Conservation (phyloP, 2,113 vertebrate species). For the Ascaphus truei region DNA sequence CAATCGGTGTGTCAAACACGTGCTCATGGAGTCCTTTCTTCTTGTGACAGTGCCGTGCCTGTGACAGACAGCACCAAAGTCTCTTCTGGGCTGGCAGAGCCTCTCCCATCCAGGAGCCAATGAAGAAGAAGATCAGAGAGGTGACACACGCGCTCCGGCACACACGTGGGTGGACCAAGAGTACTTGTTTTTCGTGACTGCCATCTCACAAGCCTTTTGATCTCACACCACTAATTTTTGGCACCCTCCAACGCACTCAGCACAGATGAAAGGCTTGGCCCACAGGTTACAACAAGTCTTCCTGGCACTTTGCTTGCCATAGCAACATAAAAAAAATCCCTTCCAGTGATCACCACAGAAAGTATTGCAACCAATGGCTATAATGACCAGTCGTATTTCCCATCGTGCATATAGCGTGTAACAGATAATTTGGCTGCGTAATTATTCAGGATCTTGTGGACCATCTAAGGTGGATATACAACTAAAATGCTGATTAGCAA, state of each 20-base stretch:
- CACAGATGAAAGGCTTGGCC: constrained; percentile 17
- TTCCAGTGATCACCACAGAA: neutral
- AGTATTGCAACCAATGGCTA: neutral
- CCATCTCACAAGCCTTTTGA: constrained; percentile 30
- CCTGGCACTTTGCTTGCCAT: neutral
- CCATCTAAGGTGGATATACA: too few species aligned
- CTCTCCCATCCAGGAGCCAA: constrained; percentile 6
- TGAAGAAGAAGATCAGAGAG: neutral
- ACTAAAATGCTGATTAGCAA: too few species aligned
- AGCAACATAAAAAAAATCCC: neutral
- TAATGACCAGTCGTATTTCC: neutral
- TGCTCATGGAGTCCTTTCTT: neutral
- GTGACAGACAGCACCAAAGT: constrained; percentile 2
- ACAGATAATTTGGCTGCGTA: too few species aligned
- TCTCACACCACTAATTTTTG: constrained; percentile 28
- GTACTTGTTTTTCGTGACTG: constrained; percentile 26
- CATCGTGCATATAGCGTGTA: too few species aligned
- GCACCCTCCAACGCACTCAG: constrained; percentile 10
- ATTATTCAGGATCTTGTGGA: too few species aligned
- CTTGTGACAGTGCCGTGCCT: constrained; percentile 4
- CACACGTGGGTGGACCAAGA: constrained; percentile 25
- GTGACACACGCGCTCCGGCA: constrained; percentile 28
- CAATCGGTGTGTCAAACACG: neutral
- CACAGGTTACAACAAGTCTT: neutral
- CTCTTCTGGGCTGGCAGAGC: neutral